phyloP scores from a whole-genome alignment of 1,140 invertebrate genomes.

The Oncopeltus fasciatus region DNA sequence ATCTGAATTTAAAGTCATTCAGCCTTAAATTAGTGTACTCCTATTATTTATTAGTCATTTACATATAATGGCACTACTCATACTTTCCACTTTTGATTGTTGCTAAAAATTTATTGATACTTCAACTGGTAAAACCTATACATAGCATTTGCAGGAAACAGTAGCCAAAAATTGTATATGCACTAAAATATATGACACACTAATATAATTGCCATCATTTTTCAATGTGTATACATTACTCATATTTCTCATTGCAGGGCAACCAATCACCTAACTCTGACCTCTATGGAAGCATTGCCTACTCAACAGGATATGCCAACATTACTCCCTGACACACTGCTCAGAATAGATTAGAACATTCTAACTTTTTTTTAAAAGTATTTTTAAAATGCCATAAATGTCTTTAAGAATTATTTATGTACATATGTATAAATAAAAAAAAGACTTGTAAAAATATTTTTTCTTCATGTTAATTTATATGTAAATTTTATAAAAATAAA shows the following conservation, averaged over 20 bases:
- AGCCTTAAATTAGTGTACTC: too few relatives aligned
- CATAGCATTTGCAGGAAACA: too few relatives aligned
- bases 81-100: too few relatives aligned
- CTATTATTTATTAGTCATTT: too few relatives aligned
- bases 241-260: slow-evolving; percentile 30
- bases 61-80: too few relatives aligned
- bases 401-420: background rate
- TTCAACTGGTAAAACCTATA: too few relatives aligned
- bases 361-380: background rate
- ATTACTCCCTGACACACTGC: slow-evolving; percentile 23
- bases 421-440: slow-evolving; percentile 3
- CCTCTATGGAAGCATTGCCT: slow-evolving; percentile 37
- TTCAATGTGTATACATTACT: too few relatives aligned
- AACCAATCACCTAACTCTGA: slow-evolving; percentile 34
- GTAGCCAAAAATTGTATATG: too few relatives aligned
- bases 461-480: background rate
- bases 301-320: slow-evolving; percentile 34
- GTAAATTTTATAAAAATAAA: background rate
- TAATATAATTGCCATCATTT: too few relatives aligned
- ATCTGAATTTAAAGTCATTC: too few relatives aligned
- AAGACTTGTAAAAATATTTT: background rate
- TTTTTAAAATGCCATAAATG: slow-evolving; percentile 5
- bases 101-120: too few relatives aligned
- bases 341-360: background rate
- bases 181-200: too few relatives aligned